Evolutionary conservation across 2,888 invertebrate species (phyloP), one percentile per base, ranked within the genome.

Genomic region (Melinaea marsaeus): DNA sequence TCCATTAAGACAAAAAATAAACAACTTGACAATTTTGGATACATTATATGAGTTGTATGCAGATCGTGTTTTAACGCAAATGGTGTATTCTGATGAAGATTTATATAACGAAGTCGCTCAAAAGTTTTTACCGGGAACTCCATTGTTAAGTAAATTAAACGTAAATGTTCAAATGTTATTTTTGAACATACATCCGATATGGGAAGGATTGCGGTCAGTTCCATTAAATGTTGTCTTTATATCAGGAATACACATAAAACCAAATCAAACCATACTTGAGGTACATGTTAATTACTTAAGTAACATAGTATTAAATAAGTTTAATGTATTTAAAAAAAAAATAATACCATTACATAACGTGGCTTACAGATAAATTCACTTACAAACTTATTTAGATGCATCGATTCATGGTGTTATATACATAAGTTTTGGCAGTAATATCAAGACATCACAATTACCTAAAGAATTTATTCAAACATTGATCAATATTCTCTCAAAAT

Each of bases 381-480:
- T 87, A 2, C 72, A 84, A 66, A 68, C 72, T 2, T 86, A 78
- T 63, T 63, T 87, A 32, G 81, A 85, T 58, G 71, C 75, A 0
- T 80, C 85, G 0, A 73, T 74, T 48, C 70, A 85, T 46, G 88
- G 87, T 0, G 81, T 79, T 0, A 78, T 82, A 7, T 80, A 83
- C 55, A 68, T 79, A n/a, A 83, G 84, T 62, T 78, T 82, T 13
- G 84, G 84, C 3, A 81, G 79, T 46, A 80, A 81, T 59, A 69
- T 78, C 2, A 66, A 75, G 1, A 72, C 74, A 0, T 70, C 73
- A 9, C 11, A 59, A 1, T 55, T 75, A 4, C 71, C 72, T 4
- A 55, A 57, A 33, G 67, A 73, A 13, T 71, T 64, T 58, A 63
- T 72, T 35, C 58, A 68, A 54, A 64, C 68, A 42, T 57, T 73